phyloP scores from a whole-genome alignment of 2,113 vertebrate genomes.

The Pseudopodoces humilis region DNA sequence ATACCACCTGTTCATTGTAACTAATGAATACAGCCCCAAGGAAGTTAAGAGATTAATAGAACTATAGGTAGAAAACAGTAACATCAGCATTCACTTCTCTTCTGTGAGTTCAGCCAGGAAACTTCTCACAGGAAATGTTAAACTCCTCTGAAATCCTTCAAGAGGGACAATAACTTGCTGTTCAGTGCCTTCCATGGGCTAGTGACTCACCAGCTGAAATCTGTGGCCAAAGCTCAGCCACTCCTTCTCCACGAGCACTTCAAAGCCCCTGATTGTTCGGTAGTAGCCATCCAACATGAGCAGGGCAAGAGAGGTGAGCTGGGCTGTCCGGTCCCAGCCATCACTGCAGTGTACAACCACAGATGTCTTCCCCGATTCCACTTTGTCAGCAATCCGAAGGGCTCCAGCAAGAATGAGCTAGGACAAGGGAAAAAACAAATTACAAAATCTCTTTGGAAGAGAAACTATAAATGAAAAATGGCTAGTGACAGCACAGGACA shows the following conservation, averaged over 20 bases:
- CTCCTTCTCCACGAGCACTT: conserved; percentile 94
- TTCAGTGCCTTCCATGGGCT: neutral
- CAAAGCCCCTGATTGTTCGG: conserved; percentile 90
- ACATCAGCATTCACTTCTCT: neutral
- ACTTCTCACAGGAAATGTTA: neutral
- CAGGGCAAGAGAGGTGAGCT: conserved; percentile 93
- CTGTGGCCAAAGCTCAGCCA: conserved; percentile 97
- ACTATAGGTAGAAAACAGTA: neutral
- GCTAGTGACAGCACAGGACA: neutral
- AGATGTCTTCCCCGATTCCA: conserved; percentile 94
- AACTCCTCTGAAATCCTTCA: neutral
- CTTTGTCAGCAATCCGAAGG: conserved; percentile 92
- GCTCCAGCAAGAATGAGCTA: conserved; percentile 94
- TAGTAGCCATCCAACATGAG: conserved; percentile 94
- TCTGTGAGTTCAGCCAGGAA: neutral
- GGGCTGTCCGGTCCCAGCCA: conserved; percentile 93
- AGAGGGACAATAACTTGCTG: neutral
- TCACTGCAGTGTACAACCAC: conserved; percentile 97
- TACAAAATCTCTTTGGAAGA: neutral
- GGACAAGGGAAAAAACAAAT: neutral
- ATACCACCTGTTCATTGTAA: neutral
- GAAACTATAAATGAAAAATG: conserved; percentile 1
- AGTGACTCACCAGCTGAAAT: conserved; percentile 89
- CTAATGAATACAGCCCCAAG: neutral
- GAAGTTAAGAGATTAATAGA: neutral